Evolutionary conservation across 2,888 invertebrate genomes (phyloP).

Genomic region (Macaria liturata): DNA sequence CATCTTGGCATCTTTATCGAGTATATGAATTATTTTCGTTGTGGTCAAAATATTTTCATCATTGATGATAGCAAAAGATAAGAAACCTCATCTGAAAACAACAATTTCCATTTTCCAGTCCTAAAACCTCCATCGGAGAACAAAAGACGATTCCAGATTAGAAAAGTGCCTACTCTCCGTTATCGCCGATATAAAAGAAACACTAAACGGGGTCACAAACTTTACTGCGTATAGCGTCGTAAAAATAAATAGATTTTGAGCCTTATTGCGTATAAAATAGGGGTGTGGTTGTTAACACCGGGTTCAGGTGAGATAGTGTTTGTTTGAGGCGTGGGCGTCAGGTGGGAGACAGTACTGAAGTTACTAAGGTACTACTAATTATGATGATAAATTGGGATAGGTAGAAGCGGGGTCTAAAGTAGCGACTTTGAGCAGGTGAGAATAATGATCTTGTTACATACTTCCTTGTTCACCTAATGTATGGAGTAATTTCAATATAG

Average conservation of each 20-base stretch:
- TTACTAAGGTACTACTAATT: not conserved
- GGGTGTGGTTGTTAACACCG: slow-evolving; percentile 26
- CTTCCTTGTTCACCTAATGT: too few species aligned
- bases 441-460: too few species aligned
- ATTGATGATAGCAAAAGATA: too few species aligned
- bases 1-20: too few species aligned
- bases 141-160: slow-evolving; percentile 23
- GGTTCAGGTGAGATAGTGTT: slow-evolving; percentile 37
- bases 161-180: slow-evolving; percentile 29
- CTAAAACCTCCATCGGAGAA: slow-evolving; percentile 14
- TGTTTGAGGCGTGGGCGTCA: slow-evolving; percentile 14
- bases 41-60: too few species aligned
- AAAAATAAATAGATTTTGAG: slow-evolving; percentile 30
- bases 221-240: slow-evolving; percentile 29
- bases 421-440: too few species aligned
- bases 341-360: slow-evolving; percentile 9
- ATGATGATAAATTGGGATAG: too few species aligned
- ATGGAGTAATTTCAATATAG: too few species aligned
- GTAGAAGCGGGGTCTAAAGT: too few species aligned
- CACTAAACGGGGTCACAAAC: slow-evolving; percentile 33
- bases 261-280: slow-evolving; percentile 32
- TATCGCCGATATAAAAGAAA: slow-evolving; percentile 34
- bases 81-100: too few species aligned
- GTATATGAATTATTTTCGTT: too few species aligned
- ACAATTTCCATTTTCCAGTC: not conserved